Evolutionary conservation across 2,888 invertebrate species (phyloP), one percentile per base, ranked within the genome.

Genomic region (Epinotia brunnichana): DNA sequence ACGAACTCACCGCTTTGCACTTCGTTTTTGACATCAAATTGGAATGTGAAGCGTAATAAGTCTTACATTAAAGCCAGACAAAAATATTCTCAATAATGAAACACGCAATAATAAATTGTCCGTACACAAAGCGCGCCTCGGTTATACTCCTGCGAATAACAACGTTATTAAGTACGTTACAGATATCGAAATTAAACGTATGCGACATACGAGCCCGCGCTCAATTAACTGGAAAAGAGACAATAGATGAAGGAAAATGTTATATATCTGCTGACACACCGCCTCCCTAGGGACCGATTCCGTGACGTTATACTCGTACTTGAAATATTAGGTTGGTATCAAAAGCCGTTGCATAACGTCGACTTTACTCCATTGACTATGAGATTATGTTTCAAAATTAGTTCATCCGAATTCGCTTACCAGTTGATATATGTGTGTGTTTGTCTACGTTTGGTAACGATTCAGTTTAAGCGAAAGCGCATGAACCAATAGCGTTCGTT

Each of bases 161-260:
- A 72, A 67, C 67, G 61, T 61, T 61, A 68, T 72, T 62, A 24
- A 24, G 2, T 24, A 62, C 57, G 51, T 56, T 61, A 60, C 41
- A 51, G 72, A 67, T 68, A 68, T 72, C 62, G 56, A 68, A 72
- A 72, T 72, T 68, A 72, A 72, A 68, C 61, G 39, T 67, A 56
- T 67, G 66, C 60, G 66, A 66, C 66, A 44, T 15, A 53, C 70
- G 51, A 29, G 63, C 41, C 54, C 57, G 41, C 29, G 44, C 59
- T 56, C 61, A 72, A 72, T 72, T 67, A 67, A 67, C 44, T 61
- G 61, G 35, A 62, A 67, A 66, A 54, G 61, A 39, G 57, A 67
- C 61, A 67, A 61, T 61, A 35, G 67, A 59, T 19, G 44, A 44
- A 19, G 66, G 24, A 15, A 1, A 51, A 44, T 44, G 35, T 67